A percentile compares a stretch with the other conserved stretches of the same genome.
phyloP scores from a whole-genome alignment of 2,888 invertebrate genomes.

The Apoderus coryli region DNA sequence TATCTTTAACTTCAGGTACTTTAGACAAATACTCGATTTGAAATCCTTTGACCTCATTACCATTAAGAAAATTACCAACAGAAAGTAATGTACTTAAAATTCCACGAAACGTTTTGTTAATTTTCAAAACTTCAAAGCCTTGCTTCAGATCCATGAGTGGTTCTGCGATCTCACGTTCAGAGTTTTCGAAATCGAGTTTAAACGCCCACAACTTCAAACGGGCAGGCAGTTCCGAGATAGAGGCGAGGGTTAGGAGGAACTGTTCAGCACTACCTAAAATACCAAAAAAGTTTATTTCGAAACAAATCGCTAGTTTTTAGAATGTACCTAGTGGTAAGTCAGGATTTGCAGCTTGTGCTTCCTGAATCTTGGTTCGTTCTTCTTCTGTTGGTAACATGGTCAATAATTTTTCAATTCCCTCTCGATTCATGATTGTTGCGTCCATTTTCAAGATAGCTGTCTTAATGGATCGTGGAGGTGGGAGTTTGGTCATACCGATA shows the following conservation, averaged over 20 bases:
- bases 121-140: conserved; percentile 81
- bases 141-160: conserved; percentile 97
- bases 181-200: conserved; percentile 94
- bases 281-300: background rate
- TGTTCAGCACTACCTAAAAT: conserved; percentile 83
- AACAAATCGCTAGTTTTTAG: conserved; percentile 2
- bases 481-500: conserved; percentile 97
- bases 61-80: conserved; percentile 94
- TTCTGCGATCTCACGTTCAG: conserved; percentile 97
- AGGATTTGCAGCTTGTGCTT: conserved; percentile 85
- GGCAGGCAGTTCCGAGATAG: conserved; percentile 88
- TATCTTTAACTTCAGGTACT: conserved; percentile 97
- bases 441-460: conserved; percentile 99
- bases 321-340: conserved; percentile 52
- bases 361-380: conserved; percentile 89
- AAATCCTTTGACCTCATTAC: conserved; percentile 86
- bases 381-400: conserved; percentile 95
- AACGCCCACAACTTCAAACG: conserved; percentile 95
- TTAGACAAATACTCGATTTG: conserved; percentile 94
- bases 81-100: conserved; percentile 87
- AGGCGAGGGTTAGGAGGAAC: conserved; percentile 90
- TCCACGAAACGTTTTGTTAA: conserved; percentile 87
- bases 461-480: conserved; percentile 94
- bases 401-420: conserved; percentile 94
- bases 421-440: conserved; percentile 91